Base-by-base conservation (phyloP, 2,797 vertebrate species). In the Macropus fuliginosus region DNA sequence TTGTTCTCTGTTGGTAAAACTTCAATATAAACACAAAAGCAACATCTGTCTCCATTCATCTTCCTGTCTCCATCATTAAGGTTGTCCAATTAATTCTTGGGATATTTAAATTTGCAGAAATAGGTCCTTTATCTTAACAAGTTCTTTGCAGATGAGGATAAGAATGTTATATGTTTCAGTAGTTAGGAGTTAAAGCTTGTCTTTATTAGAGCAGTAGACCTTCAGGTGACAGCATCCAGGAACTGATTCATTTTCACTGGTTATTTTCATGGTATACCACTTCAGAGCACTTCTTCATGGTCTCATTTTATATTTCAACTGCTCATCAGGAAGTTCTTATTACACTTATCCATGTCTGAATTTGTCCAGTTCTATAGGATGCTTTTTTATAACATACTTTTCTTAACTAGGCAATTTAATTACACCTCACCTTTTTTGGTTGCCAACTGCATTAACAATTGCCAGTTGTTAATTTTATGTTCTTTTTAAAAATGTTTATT, bases 31-130 rank as follows among this genome's bases (percentile, higher is more conserved):
- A n/a, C 34, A 91, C 28, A 55, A 55, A 91, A 91, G 29, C 54
- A 95, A 74, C 90, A 56, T 62, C 96, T 91, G 90, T 94, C 54
- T 94, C 52, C 55, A 95, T 93, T 92, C 91, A 93, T 97, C 95
- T 66, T 54, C 87, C 90, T 95, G 94, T 93, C 94, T 55, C 34
- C 29, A 29, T n/a, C 54, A 55, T 90, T 54, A 54, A 91, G 91
- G 55, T 91, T 91, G 91, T 91, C 91, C 91, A 91, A n/a, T 91
- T 40, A 91, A 91, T 90, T 40, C 27, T 55, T 54, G 55, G 91
- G 54, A 56, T 91, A 55, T 91, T 91, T 4, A 56, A 56, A 91
- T 91, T 56, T 92, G 2, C 13, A 31, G 57, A n/a, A 59, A 90
- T 54, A 50, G 2, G 29, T 50, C 40, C 29, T 11, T 90, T 54